Evolutionary conservation across 2,113 vertebrate genomes (phyloP), one percentile per base, ranked within the genome.

Genomic region (Onychostruthus taczanowskii): DNA sequence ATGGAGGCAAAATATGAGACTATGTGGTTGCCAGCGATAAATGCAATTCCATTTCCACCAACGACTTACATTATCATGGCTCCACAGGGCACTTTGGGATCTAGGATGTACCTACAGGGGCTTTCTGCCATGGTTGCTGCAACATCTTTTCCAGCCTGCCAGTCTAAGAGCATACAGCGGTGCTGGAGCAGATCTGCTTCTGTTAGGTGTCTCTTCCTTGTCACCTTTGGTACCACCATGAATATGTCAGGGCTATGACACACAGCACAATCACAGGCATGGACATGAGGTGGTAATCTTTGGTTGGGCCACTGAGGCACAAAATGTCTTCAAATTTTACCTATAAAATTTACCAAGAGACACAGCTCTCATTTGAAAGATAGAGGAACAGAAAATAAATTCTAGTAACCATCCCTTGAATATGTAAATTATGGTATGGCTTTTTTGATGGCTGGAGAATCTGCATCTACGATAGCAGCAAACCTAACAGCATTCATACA

Each of bases 351-450:
- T 84, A 44, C 26, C 46, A 35, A 59, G 17, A 16, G 16, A 16
- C 21, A 59, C 20, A 74, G 16, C 11, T 89, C 26, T n/a, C 43
- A 49, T 26, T 46, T 59, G 52, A 69, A 93, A 80, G 31, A 50
- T 1, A 77, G 20, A 68, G 27, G 31, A 84, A 74, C 17, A 67
- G 30, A 77, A 91, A 75, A 75, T 18, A 62, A 74, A 64, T 52
- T 64, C 26, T 23, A n/a, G 6, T 31, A 33, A n/a, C 37, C 47
- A 16, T 43, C 39, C 33, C 17, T 58, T 46, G 22, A 75, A 79
- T 27, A 49, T 2, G 2, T 1, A 4, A 82, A 8, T 16, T 62
- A 20, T 10, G 3, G 8, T 35, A 23, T n/a, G 31, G 5, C 5
- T 46, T 82, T 82, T 72, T 55, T 77, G 33, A 37, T 37, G 27